Evolutionary conservation across 2,888 invertebrate species (phyloP), one percentile per base, ranked within the genome.

Genomic region (Psococerastis gibbosa): DNA sequence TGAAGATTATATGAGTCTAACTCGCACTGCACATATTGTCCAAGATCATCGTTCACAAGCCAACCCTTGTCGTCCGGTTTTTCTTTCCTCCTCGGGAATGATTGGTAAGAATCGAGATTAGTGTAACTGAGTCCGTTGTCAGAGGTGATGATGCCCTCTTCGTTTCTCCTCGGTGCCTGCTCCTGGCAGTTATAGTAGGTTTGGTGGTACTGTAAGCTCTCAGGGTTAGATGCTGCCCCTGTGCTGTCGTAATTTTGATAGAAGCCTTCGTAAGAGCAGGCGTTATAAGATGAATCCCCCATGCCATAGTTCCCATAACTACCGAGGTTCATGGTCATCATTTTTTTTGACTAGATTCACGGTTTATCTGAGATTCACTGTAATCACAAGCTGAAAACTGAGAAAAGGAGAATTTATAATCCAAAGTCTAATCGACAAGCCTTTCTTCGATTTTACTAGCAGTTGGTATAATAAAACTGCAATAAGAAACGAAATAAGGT

Each of bases 71-170:
- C 38, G 38, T 38, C 38, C 16, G 18, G 17, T 18, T 15, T 18
- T n/a, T 38, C 47, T 22, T 47, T 46, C 41, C 46, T 48, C 31
- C 42, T 48, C 35, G 47, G 49, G 35, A 42, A 44, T 47, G 42
- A 50, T 27, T 47, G 54, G 3, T 72, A 71, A 54, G 84, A 85
- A 60, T 89, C 88, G 53, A 89, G 63, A 59, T 88, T 88, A 1
- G 88, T 88, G 60, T 89, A 89, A 60, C 87, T 85, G 46, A 89
- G 66, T 1, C 88, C 88, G 33, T 84, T 78, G 55, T 84, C 84
- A 1, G 83, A 79, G 56, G 78, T 83, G 52, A 87, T 84, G 35
- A 85, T 83, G 33, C 51, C 51, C n/a, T 53, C 50, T 6, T 17
- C 33, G 32, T 33, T 17, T 43, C 41, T 11, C 27, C 38, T 32